Base-by-base conservation (phyloP, 2,888 invertebrate genomes). In the Physocephala rufipes region DNA sequence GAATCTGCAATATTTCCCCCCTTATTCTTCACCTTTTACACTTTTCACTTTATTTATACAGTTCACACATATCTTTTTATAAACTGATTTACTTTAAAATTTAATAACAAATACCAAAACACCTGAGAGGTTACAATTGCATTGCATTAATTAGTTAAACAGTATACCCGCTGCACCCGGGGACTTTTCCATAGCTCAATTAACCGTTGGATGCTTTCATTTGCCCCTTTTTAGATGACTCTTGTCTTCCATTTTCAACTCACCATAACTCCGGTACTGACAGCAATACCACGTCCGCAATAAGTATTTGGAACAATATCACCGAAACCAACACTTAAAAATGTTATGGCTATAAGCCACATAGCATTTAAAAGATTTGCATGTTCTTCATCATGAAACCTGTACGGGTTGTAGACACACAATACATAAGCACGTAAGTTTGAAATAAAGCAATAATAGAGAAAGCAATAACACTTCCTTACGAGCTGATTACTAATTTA, bases 331-430 rank as follows among this genome's bases (percentile, higher is more conserved):
- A 99, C 97, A 89, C 98, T 98, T 87, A 99, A 93, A 91, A 99
- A 99, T 84, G 99, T 99, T 87, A 99, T 99, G 85, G 99, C 97
- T 88, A 99, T 98, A 88, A 99, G 93, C 99, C 99, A 99, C 96
- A 99, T 97, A 84, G 99, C 96, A 90, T 99, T 99, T 87, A 97
- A 92, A 86, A 98, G 93, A 90, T 98, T 98, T 87, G 96, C 97
- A 89, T 98, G 97, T 89, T 97, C 96, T 89, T 95, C 95, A 86
- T 98, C 97, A 90, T 98, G 97, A 90, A 96, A 96, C 91, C 98
- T 98, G 70, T 62, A 58, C 53, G 70, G 45, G 65, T 71, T 74
- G 74, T 72, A 71, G 73, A 76, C 75, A 72, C 73, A 76, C 73
- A 76, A 70, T 70, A 36, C 36, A 36, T 36, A 36, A 36, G 36